Base-by-base conservation (phyloP, 2,797 vertebrate genomes). In the Scomberomorus guttatus region DNA sequence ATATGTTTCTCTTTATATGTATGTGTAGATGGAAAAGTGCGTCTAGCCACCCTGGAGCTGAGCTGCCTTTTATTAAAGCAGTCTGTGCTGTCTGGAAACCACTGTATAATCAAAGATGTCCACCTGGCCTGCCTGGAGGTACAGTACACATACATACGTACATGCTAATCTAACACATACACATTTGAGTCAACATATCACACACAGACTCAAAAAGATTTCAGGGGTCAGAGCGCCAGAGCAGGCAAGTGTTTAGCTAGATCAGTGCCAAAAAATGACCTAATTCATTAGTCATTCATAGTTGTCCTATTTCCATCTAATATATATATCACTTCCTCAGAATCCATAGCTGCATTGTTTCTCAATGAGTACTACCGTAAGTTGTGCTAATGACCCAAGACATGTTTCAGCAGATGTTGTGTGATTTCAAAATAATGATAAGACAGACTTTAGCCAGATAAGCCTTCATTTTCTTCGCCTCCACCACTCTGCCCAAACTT, bases 71-170 rank as follows among this genome's bases (percentile, higher is more conserved):
- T 99, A 64, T 86, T 99, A 32, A 99, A 98, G 90, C 97, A 98
- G 89, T 96, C 98, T 0, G 98, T 99, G 7, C 92, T 98, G 48
- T 96, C 96, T 63, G 95, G 93, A 82, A 90, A 65, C 1, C 85
- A 92, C 75, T 98, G 98, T 66, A 96, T 98, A 79, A 97, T 99
- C 80, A 99, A 99, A 90, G 97, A 97, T 0, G 95, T 99, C 56
- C 98, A 99, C 79, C 95, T 99, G 80, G 98, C 98, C 85, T 99
- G 98, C 79, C 90, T 99, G 76, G 98, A 99, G 96, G 98, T 99
- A 88, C 22, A 48, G 0, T 59, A 56, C 66, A 50, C 63, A 50
- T 58, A 58, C 55, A 77, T 6, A n/a, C 18, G 13, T 11, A 17
- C 46, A 57, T 3, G 0, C 25, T 24, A 0, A 34, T 20, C 18